Percentiles rank a stretch among this genome's conserved stretches.
phyloP scores from a whole-genome alignment of 2,113 vertebrate genomes.

The Benitochromis conjunctus region DNA sequence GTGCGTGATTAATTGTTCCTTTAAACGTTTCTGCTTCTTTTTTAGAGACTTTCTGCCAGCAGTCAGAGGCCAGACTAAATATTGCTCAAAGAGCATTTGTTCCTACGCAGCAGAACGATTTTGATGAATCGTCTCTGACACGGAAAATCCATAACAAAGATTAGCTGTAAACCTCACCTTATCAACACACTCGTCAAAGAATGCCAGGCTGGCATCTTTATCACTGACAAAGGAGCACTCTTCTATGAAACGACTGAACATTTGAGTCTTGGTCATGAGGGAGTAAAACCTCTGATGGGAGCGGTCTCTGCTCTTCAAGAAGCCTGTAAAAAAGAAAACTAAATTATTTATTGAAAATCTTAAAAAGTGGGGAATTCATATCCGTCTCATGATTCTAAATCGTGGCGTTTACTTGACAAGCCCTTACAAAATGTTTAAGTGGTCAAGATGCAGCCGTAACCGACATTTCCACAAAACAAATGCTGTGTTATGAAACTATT shows the following conservation, averaged over 20 bases:
- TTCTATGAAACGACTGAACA: slow-evolving; percentile 99
- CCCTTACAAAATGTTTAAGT: neutral
- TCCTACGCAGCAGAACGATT: neutral
- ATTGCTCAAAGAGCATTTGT: neutral
- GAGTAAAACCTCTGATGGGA: slow-evolving; percentile 98
- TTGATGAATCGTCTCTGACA: neutral
- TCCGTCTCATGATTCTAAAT: neutral
- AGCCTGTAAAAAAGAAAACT: slow-evolving; percentile 72
- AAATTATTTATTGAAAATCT: neutral
- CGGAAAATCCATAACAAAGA: neutral
- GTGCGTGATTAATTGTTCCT: slow-evolving; percentile 5
- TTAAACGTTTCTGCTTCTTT: neutral
- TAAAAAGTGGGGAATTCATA: neutral
- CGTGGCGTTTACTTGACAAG: neutral
- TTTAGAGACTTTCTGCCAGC: neutral
- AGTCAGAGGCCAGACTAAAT: neutral
- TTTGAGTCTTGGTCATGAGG: slow-evolving; percentile 97
- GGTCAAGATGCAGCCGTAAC: neutral
- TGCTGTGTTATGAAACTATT: slow-evolving; percentile 3
- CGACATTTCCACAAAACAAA: slow-evolving; percentile 31
- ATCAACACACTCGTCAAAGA: slow-evolving; percentile 98
- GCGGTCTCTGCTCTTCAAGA: slow-evolving; percentile 93
- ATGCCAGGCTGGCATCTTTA: slow-evolving; percentile 94
- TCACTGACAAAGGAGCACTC: slow-evolving; percentile 99
- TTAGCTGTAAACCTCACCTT: slow-evolving; percentile 80